phyloP scores from a whole-genome alignment of 2,888 invertebrate genomes.

The Monochamus alternatus region DNA sequence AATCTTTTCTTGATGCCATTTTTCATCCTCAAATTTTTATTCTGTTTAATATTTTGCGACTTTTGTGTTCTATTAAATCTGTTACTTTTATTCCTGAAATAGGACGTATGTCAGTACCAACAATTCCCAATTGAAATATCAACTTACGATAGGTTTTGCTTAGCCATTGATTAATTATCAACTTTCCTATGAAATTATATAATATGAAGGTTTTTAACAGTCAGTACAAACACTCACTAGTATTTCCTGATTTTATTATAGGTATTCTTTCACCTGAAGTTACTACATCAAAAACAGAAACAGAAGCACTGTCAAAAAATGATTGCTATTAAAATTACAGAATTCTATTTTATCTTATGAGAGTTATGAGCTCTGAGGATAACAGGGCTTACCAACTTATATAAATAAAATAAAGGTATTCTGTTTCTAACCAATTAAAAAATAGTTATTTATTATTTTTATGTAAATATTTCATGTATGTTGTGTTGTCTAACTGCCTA shows the following conservation, averaged over 20 bases:
- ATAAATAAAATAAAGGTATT: no score
- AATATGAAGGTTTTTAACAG: not conserved
- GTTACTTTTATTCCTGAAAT: conserved; percentile 46
- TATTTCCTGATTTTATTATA: no score
- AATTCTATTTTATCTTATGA: not conserved
- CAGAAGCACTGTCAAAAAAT: not conserved
- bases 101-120: not conserved
- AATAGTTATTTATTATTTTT: no score
- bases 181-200: not conserved
- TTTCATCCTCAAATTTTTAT: conserved; percentile 37
- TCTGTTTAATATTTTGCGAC: conserved; percentile 37
- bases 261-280: no score
- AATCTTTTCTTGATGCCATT: conserved; percentile 46
- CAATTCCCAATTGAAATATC: not conserved
- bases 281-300: no score
- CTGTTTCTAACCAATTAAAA: no score
- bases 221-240: no score
- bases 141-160: conserved; percentile 42
- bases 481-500: no score
- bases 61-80: conserved; percentile 47
- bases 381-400: no score
- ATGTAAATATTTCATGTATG: no score
- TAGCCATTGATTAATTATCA: conserved; percentile 29
- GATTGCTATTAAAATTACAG: not conserved
- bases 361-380: not conserved